Base-by-base conservation (phyloP, 2,888 invertebrate genomes). In the Erannis defoliaria region DNA sequence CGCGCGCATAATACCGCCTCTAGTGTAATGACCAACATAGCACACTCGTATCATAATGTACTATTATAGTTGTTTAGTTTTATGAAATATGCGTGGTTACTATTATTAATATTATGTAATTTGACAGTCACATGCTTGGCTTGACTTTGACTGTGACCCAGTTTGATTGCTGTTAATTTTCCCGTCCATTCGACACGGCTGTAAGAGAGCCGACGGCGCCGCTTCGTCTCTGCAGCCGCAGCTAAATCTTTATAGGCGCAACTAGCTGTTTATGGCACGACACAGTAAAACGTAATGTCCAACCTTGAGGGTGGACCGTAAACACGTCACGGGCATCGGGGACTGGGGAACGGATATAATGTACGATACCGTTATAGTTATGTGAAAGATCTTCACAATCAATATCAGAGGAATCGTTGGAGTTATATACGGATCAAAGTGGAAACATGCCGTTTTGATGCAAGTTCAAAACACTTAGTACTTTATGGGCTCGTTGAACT, bases 261-360 rank as follows among this genome's bases (percentile, higher is more conserved):
- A 31, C 46, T 46, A 31, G 16, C 16, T 31, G 31, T 46, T 46
- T 46, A 46, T 31, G 46, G 12, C 19, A 46, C 12, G 46, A 46
- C 46, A 46, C 6, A 46, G 31, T 46, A 46, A 45, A 46, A 46
- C 46, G n/a, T 46, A 19, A 46, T 33, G 46, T n/a, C 31, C 21
- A 6, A 42, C 21, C 21, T 42, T 12, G 12, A 21, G 19, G 19
- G 10, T 40, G 12, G 21, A 1, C 42, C 21, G 21, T 42, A 21
- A 42, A 21, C 42, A 42, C 42, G 21, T 42, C 21, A n/a, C 12
- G n/a, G 42, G 21, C 21, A 38, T 21, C 21, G 42, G 42, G 18
- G 9, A 42, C 0, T 3, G 31, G 26, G 8, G 1, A 26, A 31
- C 9, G 31, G 31, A 0, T 9, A 9, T 31, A 10, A 31, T 31